Base-by-base conservation (phyloP, 1,140 invertebrate genomes). In the Drosophila lacertosa region DNA sequence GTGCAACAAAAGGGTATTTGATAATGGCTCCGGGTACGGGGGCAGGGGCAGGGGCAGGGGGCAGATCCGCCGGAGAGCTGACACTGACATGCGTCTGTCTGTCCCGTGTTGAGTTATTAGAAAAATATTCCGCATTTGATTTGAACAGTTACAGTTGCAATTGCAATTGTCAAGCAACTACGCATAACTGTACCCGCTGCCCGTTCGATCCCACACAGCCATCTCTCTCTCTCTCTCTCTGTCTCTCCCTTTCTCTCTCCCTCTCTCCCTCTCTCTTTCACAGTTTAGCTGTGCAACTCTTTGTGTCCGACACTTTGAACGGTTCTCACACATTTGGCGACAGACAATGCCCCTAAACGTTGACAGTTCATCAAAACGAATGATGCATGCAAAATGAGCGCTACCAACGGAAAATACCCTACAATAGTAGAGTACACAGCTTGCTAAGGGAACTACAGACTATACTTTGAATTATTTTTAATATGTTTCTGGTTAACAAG, bases 331-430 rank as follows among this genome's bases (percentile, higher is more conserved):
- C 54, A 59, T 59, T 51, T 40, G 68, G 29, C 50, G 40, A 40
- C 9, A 57, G 39, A 84, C 80, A 84, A 84, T 79, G 54, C 18
- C 57, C 32, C 75, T 77, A 76, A 80, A 73, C 74, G 81, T 89
- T 88, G 82, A 88, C 82, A 88, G 83, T 88, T 89, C 83, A 83
- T 88, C 82, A 88, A 82, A 76, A 59, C 83, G 82, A 83, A 88
- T 89, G 82, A 88, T 79, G 78, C 82, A 89, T 88, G 71, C 82
- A 83, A 89, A 88, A 88, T 88, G 60, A 65, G 68, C 59, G 39
- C 63, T 63, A 32, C 20, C 39, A 39, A 37, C 45, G 10, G 35
- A 15, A 16, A 53, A 59, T 66, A 42, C 67, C 53, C 67, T 75
- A 60, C 67, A 57, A 22, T 55, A 22, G 11, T 15, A 44, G 4